Conservation (phyloP, 2,113 vertebrate genomes). For the Ploceus nigricollis region DNA sequence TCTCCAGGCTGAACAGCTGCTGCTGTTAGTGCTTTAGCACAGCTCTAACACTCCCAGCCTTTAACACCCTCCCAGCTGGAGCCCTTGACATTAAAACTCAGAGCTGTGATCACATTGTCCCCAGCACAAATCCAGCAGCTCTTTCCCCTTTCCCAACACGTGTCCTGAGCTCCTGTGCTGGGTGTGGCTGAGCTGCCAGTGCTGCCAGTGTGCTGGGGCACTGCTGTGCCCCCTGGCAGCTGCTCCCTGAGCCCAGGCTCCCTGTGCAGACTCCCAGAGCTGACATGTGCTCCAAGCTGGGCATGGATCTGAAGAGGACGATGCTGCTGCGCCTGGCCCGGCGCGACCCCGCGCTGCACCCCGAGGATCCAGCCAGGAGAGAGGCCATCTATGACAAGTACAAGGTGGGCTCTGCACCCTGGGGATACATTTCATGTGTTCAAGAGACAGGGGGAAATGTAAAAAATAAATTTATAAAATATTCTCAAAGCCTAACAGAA, state of each 20-base stretch:
- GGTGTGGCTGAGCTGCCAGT: fast-evolving
- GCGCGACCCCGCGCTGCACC: slow-evolving; percentile 80
- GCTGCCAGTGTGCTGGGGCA: fast-evolving
- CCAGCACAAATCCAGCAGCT: background rate
- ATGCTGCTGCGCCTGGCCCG: slow-evolving; percentile 88
- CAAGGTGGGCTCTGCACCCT: slow-evolving; percentile 69
- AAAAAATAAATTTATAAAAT: background rate
- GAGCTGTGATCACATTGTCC: fast-evolving
- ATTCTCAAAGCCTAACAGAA: background rate
- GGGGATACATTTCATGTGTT: fast-evolving
- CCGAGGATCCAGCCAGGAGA: slow-evolving; percentile 71
- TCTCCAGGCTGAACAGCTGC: background rate
- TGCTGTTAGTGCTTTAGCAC: fast-evolving
- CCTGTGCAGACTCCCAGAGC: slow-evolving; percentile 80
- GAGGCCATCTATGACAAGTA: slow-evolving; percentile 86
- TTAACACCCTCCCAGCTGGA: fast-evolving
- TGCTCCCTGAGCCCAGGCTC: background rate
- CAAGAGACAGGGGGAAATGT: background rate
- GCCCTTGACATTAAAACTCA: background rate
- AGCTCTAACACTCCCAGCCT: background rate
- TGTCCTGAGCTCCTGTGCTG: background rate
- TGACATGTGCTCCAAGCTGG: slow-evolving; percentile 91
- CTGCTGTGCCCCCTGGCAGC: fast-evolving
- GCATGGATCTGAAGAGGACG: slow-evolving; percentile 91
- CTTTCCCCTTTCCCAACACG: fast-evolving